Evolutionary conservation across 2,113 vertebrate species (phyloP), one percentile per base, ranked within the genome.

Genomic region (Colistium nudipinnis): DNA sequence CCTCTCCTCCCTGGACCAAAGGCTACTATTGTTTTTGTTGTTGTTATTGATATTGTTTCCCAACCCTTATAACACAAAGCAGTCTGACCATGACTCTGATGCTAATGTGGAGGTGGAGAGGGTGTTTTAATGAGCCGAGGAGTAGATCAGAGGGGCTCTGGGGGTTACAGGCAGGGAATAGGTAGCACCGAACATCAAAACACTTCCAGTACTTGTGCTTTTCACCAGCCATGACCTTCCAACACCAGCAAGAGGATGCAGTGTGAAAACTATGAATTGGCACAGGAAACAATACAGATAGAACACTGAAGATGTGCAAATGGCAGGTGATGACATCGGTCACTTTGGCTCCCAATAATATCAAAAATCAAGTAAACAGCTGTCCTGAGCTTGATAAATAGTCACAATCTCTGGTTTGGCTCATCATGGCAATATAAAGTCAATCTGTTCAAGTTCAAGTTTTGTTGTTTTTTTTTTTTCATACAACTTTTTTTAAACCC

Each of bases 71-170:
- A 84, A 80, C 87, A 93, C 92, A 93, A 93, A 93, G 90, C 85
- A 91, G 90, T 88, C 90, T 92, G 92, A 92, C 92, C 92, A 92
- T 93, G 92, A 93, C 92, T 93, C 90, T 88, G 88, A 92, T 92
- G 90, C 87, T 86, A 88, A 91, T 90, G 87, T 70, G 86, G 87
- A 92, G 91, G 89, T 93, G 86, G 89, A 93, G 88, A 92, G 89
- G 90, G 69, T 91, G 89, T 88, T 91, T 91, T 93, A 93, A 93
- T 92, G 87, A 93, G 88, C 82, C 55, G 80, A 70, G 38, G 81
- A 86, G 79, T 82, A 90, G 88, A 91, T 92, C 85, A 88, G 87
- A 91, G 80, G 76, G 77, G 83, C 75, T 85, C 74, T 9, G 70
- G 68, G 79, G 80, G 74, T 76, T 78, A 70, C 48, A 65, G 82